These are phyloP conservation scores for Leptoteleia sp. DNA, from an alignment of 1,140 invertebrate species.

Conservation along the genomic window DNA sequence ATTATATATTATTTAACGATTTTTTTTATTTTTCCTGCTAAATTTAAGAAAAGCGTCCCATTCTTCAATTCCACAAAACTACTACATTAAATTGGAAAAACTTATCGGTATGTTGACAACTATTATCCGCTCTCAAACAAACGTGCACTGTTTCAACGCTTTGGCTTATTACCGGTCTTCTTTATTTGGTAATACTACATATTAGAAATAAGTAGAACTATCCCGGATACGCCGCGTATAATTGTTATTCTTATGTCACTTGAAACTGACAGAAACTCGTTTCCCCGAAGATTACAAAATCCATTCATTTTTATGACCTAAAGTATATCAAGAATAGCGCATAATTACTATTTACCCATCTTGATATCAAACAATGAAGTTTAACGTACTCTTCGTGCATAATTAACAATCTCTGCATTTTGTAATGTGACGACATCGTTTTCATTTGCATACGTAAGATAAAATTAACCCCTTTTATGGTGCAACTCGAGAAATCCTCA, in stretches of 20 bases:
- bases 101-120: too few species aligned
- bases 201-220: constrained; percentile 6
- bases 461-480: constrained; percentile 31
- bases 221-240: not conserved
- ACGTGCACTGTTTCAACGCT: too few species aligned
- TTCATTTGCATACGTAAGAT: constrained; percentile 34
- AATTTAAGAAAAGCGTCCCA: too few species aligned
- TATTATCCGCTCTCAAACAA: too few species aligned
- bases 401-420: constrained; percentile 37
- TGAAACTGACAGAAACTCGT: constrained; percentile 21
- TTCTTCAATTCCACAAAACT: too few species aligned
- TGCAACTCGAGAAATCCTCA: not conserved
- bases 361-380: constrained; percentile 32
- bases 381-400: constrained; percentile 26
- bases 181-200: too few species aligned
- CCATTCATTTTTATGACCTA: constrained; percentile 37
- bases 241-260: constrained; percentile 42
- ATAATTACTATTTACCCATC: constrained; percentile 38
- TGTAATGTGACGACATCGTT: constrained; percentile 35
- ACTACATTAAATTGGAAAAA: too few species aligned
- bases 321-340: constrained; percentile 27
- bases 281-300: constrained; percentile 19
- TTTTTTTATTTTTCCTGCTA: too few species aligned
- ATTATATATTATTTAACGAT: too few species aligned
- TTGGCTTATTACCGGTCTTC: too few species aligned